Evolutionary conservation across 2,113 vertebrate genomes (phyloP).

Genomic region (Dipodomys ordii): DNA sequence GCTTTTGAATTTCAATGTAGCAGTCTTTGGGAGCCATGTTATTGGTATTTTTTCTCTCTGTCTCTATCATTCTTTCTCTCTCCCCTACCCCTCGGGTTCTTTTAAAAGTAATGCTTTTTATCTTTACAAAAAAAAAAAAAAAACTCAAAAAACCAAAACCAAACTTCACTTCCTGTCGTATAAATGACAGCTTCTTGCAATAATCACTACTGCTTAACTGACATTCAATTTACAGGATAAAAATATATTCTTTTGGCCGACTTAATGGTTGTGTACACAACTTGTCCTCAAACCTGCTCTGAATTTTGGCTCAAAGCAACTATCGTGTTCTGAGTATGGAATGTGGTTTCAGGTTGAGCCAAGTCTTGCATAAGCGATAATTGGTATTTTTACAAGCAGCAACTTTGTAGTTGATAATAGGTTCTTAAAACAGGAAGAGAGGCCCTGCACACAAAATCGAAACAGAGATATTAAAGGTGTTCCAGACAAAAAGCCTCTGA

Average conservation of each 20-base stretch:
- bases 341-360: constrained; percentile 62
- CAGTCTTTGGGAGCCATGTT: background rate
- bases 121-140: background rate
- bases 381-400: constrained; percentile 77
- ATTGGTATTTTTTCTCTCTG: background rate
- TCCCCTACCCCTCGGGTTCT: background rate
- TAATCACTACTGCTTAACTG: constrained; percentile 63
- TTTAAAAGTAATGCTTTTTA: constrained; percentile 57
- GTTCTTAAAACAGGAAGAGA: constrained; percentile 66
- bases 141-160: background rate
- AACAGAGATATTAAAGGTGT: constrained; percentile 30
- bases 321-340: constrained; percentile 67
- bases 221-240: constrained; percentile 68
- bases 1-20: background rate
- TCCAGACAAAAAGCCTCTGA: constrained; percentile 30
- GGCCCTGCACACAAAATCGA: constrained; percentile 31
- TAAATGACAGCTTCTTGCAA: constrained; percentile 67
- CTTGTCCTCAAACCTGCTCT: constrained; percentile 70
- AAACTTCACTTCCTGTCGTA: constrained; percentile 47
- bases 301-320: constrained; percentile 27
- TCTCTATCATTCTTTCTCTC: background rate
- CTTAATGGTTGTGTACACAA: constrained; percentile 78
- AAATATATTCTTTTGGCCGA: constrained; percentile 65
- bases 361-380: constrained; percentile 73
- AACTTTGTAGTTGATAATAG: constrained; percentile 76